A percentile compares a stretch with the other conserved stretches of the same genome.
phyloP scores from a whole-genome alignment of 2,113 vertebrate genomes.

The Notiomystis cincta region DNA sequence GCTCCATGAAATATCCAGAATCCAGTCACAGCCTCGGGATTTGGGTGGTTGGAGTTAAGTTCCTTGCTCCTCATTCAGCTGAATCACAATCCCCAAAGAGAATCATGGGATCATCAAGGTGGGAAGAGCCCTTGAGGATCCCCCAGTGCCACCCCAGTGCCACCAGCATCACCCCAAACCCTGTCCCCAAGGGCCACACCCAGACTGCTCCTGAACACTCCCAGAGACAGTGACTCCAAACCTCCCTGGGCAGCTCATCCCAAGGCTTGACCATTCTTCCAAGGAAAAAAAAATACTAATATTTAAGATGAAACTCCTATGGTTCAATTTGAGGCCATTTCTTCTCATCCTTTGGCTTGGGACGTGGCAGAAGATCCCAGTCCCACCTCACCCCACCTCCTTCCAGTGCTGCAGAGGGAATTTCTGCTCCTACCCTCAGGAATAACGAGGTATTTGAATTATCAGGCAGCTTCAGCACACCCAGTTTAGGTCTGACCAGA shows the following conservation, averaged over 20 bases:
- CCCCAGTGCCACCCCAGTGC: accelerated
- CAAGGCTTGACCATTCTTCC: background rate
- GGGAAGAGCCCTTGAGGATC: accelerated
- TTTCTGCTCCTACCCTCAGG: background rate
- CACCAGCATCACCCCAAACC: background rate
- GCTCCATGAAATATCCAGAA: background rate
- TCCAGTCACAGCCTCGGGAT: accelerated
- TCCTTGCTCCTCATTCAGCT: background rate
- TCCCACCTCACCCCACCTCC: background rate
- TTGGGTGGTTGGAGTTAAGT: background rate
- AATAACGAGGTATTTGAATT: background rate
- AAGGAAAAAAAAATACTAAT: background rate
- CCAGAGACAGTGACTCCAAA: background rate
- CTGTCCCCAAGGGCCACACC: background rate
- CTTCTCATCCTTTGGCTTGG: background rate
- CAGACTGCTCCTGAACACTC: background rate
- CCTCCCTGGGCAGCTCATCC: background rate
- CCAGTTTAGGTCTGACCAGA: background rate
- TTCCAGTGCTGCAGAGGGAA: background rate
- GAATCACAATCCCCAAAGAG: background rate
- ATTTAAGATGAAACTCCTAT: accelerated
- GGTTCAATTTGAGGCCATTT: background rate
- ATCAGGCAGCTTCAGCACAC: background rate
- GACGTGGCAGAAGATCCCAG: accelerated
- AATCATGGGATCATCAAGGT: accelerated